Conservation (phyloP, 1,140 invertebrate genomes). For the Metopolophium dirhodum region DNA sequence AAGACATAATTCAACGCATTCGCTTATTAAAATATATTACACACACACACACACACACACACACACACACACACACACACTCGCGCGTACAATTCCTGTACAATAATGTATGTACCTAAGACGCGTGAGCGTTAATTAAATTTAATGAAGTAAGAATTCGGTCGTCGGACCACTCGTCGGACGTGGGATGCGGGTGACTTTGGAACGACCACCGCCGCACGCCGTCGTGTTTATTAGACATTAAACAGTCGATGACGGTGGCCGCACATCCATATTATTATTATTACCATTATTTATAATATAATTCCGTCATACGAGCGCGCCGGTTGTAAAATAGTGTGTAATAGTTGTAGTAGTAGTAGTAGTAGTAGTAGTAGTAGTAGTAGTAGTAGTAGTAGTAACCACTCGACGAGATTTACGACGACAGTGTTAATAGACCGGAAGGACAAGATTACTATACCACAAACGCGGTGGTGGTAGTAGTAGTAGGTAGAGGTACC, state of each 20-base stretch:
- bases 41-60: background rate
- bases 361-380: background rate
- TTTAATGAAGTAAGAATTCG: slow-evolving; percentile 26
- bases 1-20: background rate
- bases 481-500: background rate
- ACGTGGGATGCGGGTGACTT: slow-evolving; percentile 39
- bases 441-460: slow-evolving; percentile 13
- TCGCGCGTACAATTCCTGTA: background rate
- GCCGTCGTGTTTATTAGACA: slow-evolving; percentile 10
- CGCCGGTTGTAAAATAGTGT: background rate
- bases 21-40: slow-evolving; percentile 2
- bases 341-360: background rate
- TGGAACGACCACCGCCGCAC: background rate
- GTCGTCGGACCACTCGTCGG: background rate
- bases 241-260: background rate
- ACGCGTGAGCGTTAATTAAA: slow-evolving; percentile 38
- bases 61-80: background rate
- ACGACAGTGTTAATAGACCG: slow-evolving; percentile 42
- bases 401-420: slow-evolving; percentile 43
- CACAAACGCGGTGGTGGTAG: background rate
- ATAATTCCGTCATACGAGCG: background rate
- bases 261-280: background rate
- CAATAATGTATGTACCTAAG: background rate
- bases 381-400: background rate
- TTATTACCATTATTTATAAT: slow-evolving; percentile 4